Conservation (phyloP, 64 coral and sea anemone genomes). For the Montipora capricornis region DNA sequence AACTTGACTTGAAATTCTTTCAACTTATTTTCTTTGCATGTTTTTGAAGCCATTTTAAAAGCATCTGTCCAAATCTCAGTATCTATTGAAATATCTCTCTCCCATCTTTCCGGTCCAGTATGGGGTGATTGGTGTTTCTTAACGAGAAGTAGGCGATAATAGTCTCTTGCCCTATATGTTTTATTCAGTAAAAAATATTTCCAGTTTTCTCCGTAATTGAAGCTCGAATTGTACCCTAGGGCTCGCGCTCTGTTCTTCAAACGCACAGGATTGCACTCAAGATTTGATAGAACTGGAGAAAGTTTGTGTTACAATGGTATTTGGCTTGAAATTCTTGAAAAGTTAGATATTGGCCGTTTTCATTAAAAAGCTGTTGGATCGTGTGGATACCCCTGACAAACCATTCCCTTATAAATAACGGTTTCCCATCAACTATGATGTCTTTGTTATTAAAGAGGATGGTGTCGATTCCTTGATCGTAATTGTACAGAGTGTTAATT, state of each 20-base stretch:
- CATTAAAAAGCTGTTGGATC: not conserved
- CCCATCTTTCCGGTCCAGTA: not conserved
- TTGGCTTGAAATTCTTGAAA: not conserved
- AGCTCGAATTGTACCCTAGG: not conserved
- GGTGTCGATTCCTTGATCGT: not conserved
- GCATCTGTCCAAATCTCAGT: not conserved
- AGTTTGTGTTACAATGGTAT: not conserved
- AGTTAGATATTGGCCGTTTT: not conserved
- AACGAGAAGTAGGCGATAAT: not conserved
- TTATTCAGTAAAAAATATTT: not conserved
- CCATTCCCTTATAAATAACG: not conserved
- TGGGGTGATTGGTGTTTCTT: not conserved
- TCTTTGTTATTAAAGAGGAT: not conserved
- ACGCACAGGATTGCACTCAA: not conserved
- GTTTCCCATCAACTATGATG: not conserved
- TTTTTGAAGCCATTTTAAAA: not conserved
- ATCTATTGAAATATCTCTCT: not conserved
- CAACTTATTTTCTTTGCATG: too few relatives aligned
- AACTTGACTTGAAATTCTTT: not conserved
- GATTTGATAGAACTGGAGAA: slow-evolving; percentile 1
- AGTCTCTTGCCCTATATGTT: not conserved
- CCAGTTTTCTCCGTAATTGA: not conserved
- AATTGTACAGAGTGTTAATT: not conserved
- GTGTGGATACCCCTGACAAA: not conserved
- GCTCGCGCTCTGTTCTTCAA: not conserved